Evolutionary conservation across 2,113 vertebrate genomes (phyloP).

Genomic region (Lethenteron camtschaticum): DNA sequence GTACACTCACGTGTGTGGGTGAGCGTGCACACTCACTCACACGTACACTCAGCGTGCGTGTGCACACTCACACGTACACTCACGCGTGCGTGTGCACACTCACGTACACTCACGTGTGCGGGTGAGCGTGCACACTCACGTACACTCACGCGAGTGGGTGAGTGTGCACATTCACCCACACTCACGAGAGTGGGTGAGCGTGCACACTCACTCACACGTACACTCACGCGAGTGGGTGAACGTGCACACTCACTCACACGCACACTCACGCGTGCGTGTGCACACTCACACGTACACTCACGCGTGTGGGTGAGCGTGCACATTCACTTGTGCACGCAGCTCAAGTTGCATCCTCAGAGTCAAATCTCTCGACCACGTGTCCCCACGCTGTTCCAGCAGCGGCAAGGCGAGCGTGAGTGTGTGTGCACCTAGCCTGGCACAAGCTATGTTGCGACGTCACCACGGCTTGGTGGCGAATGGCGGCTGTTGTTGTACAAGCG

Average conservation of each 20-base stretch:
- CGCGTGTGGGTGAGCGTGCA: not conserved
- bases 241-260: not conserved
- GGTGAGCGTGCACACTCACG: no score
- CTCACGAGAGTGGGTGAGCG: not conserved
- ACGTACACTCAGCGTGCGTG: no score
- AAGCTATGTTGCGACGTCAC: no score
- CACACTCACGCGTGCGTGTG: not conserved
- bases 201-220: not conserved
- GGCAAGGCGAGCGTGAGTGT: not conserved
- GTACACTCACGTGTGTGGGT: not conserved
- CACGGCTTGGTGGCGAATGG: no score
- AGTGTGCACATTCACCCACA: no score
- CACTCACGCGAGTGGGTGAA: not conserved
- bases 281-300: not conserved
- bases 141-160: no score
- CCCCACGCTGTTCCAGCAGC: not conserved
- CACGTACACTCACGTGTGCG: not conserved
- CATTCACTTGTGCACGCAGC: not conserved
- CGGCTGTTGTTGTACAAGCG: no score
- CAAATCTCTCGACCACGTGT: not conserved
- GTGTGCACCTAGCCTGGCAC: not conserved
- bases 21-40: not conserved
- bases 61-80: no score
- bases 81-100: not conserved
- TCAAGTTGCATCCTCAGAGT: not conserved